Evolutionary conservation across 2,797 vertebrate genomes (phyloP), one percentile per base, ranked within the genome.

Genomic region (Odontamblyopus rebecca): DNA sequence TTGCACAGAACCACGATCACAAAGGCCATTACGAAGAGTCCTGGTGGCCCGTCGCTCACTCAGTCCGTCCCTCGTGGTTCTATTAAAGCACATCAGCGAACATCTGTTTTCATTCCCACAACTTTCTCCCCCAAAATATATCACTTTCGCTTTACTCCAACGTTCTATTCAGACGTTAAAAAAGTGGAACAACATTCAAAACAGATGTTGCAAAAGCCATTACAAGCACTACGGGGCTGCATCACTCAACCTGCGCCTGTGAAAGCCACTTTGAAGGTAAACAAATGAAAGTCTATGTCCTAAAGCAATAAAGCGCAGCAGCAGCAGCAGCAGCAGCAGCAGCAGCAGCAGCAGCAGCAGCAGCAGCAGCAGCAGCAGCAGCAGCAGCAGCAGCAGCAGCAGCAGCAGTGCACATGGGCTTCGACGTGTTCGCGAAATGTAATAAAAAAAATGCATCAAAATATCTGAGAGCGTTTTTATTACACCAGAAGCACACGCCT

Each of bases 231-330:
- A 2, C 15, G 16, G 30, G 18, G 15, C 15, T 6, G 29, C 3
- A 44, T 15, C 26, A 27, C 27, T 48, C 26, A 26, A 48, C 27
- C 26, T 12, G 13, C 15, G n/a, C 16, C 60, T 61, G 35, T 61
- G 38, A 15, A 61, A 61, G 61, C 12, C 35, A 63, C 61, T 64
- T 64, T 64, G 62, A 64, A 64, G 61, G 62, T 64, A 64, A 44
- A 64, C 38, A 64, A 64, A 44, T 15, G 38, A 48, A 64, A 27
- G 62, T 26, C 6, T 19, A 2, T 41, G 61, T 64, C 62, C 38
- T 41, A 48, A 16, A 64, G 62, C 62, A 64, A 64, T 64, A 64
- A 44, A 23, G 9, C 23, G 5, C 35, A 38, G 62, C 62, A 64
- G 38, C 19, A 16, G 19, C 23, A 23, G 23, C 23, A 23, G 23